Evolutionary conservation across 2,888 invertebrate species (phyloP).

Genomic region (Aphodius sticticus): DNA sequence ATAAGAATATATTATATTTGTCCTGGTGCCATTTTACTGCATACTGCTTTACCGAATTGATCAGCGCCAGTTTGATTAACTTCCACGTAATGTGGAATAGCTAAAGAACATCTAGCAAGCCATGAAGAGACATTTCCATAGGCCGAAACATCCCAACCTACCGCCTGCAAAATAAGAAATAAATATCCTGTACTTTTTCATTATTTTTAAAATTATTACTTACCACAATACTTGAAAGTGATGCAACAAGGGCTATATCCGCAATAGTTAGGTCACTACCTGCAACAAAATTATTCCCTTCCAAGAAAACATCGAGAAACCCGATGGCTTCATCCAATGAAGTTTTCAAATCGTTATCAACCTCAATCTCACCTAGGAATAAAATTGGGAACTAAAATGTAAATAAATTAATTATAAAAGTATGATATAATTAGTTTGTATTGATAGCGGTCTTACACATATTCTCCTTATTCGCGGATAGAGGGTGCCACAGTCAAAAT

Average conservation of each 20-base stretch:
- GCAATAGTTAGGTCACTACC: constrained; percentile 71
- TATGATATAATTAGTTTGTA: not conserved
- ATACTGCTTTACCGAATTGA: constrained; percentile 66
- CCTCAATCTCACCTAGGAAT: constrained; percentile 66
- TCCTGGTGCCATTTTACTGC: constrained; percentile 62
- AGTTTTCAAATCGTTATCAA: constrained; percentile 63
- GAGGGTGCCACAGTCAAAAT: constrained; percentile 69
- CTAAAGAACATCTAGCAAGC: constrained; percentile 65
- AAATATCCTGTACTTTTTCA: constrained; percentile 8
- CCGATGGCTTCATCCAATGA: constrained; percentile 67
- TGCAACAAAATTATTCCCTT: constrained; percentile 67
- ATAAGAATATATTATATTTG: constrained; percentile 50
- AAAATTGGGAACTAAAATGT: constrained; percentile 67
- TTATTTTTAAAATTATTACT: constrained; percentile 45
- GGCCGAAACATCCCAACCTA: constrained; percentile 66
- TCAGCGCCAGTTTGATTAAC: constrained; percentile 68
- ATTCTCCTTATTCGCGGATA: constrained; percentile 70
- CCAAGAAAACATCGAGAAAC: constrained; percentile 67
- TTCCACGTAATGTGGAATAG: constrained; percentile 67
- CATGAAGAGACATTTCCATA: constrained; percentile 68
- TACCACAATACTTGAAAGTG: constrained; percentile 66
- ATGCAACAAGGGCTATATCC: constrained; percentile 68
- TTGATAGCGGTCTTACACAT: constrained; percentile 61
- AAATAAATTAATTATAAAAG: not conserved
- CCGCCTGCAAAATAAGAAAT: constrained; percentile 59